phyloP scores from a whole-genome alignment of 2,888 invertebrate species.

The Steromphala cineraria region DNA sequence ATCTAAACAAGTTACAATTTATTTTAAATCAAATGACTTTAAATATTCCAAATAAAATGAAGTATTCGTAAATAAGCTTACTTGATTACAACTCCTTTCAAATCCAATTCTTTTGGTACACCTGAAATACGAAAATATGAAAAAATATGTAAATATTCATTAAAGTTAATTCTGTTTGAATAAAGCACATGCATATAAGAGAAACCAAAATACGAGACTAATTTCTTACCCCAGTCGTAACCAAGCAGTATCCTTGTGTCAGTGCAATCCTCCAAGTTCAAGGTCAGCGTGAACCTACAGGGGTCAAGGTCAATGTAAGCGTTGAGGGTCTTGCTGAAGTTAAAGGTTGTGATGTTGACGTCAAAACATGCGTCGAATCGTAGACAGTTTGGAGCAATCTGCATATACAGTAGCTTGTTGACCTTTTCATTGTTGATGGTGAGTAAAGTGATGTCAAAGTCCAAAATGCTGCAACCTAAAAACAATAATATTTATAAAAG shows the following conservation, averaged over 20 bases:
- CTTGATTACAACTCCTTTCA: no score
- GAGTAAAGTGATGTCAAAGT: constrained; percentile 39
- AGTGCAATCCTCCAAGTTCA: constrained; percentile 40
- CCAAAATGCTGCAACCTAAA: constrained; percentile 39
- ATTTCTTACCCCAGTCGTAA: constrained; percentile 48
- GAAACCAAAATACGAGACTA: not conserved
- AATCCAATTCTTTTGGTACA: no score
- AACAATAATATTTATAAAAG: no score
- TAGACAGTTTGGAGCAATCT: constrained; percentile 50
- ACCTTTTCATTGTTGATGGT: constrained; percentile 30
- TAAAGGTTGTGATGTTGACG: constrained; percentile 34
- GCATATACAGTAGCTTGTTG: constrained; percentile 41
- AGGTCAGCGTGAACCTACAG: constrained; percentile 41
- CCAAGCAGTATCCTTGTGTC: constrained; percentile 39
- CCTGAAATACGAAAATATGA: no score
- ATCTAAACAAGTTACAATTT: no score
- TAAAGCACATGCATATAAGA: no score
- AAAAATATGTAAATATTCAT: no score
- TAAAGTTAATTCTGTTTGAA: no score
- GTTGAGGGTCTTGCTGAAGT: constrained; percentile 36
- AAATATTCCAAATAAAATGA: no score
- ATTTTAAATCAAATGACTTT: no score
- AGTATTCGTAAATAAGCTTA: no score
- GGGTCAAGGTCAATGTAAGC: constrained; percentile 49
- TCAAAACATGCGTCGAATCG: constrained; percentile 54